These are phyloP conservation scores for Apteryx owenii DNA, from an alignment of 2,113 vertebrate genomes.

Conservation along the genomic window DNA sequence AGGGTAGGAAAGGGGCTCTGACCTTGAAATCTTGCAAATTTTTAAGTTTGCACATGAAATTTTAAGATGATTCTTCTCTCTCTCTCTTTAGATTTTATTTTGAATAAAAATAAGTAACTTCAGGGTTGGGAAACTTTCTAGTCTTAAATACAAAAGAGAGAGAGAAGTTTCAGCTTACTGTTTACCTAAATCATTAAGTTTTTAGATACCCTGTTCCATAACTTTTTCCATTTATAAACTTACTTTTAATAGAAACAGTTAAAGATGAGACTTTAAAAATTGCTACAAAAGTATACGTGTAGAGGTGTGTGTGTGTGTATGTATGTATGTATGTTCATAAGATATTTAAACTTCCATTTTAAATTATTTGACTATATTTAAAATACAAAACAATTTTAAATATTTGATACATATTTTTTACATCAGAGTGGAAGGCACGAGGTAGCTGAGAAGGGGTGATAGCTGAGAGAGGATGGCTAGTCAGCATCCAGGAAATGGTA, in stretches of 20 bases:
- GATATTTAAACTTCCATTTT: neutral
- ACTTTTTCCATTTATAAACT: neutral
- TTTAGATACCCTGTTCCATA: neutral
- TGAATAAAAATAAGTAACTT: neutral
- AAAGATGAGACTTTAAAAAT: neutral
- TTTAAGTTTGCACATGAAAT: neutral
- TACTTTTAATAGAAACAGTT: neutral
- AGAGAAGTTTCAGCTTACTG: neutral
- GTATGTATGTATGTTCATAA: neutral
- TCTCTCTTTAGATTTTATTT: neutral
- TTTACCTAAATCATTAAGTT: neutral
- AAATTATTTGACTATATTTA: neutral
- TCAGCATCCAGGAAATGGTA: neutral
- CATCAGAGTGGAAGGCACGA: neutral
- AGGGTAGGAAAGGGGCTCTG: neutral
- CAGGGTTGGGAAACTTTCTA: neutral
- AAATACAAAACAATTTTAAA: neutral
- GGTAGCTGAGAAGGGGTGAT: neutral
- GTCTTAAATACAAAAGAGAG: neutral
- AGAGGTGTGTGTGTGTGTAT: neutral
- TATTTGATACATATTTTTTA: neutral
- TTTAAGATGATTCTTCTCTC: neutral
- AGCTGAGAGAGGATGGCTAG: neutral
- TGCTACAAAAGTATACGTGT: neutral
- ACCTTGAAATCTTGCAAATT: neutral